phyloP scores from a whole-genome alignment of 2,797 vertebrate species.

The Rhynchotus rufescens region DNA sequence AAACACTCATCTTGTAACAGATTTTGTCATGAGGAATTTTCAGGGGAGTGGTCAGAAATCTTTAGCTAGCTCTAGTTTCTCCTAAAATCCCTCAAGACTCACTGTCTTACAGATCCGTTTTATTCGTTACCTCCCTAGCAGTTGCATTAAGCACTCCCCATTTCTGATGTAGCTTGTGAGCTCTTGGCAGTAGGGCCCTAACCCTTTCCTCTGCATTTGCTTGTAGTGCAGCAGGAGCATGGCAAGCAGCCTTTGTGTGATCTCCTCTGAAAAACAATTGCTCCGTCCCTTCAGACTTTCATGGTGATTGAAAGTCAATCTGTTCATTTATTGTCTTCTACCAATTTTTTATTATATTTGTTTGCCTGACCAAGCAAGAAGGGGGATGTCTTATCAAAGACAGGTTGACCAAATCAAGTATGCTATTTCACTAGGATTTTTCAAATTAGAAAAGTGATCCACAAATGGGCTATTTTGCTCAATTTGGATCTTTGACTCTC shows the following conservation, averaged over 20 bases:
- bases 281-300: not conserved
- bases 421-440: not conserved
- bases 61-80: not conserved
- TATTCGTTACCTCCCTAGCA: too few species aligned
- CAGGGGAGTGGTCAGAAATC: not conserved
- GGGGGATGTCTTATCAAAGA: not conserved
- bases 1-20: fast-evolving
- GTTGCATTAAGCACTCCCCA: not conserved
- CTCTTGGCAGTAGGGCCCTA: not conserved
- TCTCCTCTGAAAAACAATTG: not conserved
- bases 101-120: not conserved
- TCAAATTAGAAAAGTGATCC: not conserved
- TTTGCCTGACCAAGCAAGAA: not conserved
- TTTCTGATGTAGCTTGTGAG: not conserved
- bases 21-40: not conserved
- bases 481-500: not conserved
- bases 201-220: not conserved
- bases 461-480: not conserved
- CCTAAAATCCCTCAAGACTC: not conserved
- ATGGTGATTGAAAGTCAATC: not conserved
- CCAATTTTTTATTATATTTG: not conserved
- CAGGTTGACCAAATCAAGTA: not conserved
- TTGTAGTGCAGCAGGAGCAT: not conserved
- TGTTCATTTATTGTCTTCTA: not conserved
- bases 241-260: not conserved